These are phyloP conservation scores for Enteromius viviparus DNA, from an alignment of 2,797 vertebrate genomes.

Conservation along the genomic window DNA sequence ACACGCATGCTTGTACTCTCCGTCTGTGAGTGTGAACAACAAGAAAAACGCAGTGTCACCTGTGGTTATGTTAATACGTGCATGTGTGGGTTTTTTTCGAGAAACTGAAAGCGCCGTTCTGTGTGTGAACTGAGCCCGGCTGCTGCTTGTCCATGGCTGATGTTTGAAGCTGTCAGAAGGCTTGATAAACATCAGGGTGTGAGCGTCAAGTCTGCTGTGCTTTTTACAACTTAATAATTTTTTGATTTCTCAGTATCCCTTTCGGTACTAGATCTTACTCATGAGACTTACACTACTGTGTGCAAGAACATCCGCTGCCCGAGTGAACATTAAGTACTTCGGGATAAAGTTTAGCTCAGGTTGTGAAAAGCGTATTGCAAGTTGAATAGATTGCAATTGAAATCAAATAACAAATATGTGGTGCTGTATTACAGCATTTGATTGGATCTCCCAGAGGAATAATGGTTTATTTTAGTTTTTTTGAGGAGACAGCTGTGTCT, in stretches of 20 bases:
- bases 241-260: constrained; percentile 9
- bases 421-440: background rate
- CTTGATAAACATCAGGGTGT: constrained; percentile 52
- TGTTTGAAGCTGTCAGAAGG: constrained; percentile 32
- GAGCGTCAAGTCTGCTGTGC: background rate
- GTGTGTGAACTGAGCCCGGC: constrained; percentile 9
- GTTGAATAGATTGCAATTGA: background rate
- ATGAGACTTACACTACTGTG: background rate
- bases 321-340: background rate
- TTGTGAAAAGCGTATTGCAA: background rate
- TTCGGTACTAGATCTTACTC: background rate
- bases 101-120: constrained; percentile 58
- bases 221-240: constrained; percentile 16
- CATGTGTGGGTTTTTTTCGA: constrained; percentile 59
- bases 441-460: background rate
- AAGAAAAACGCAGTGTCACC: constrained; percentile 53
- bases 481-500: background rate
- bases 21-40: constrained; percentile 25
- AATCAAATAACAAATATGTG: background rate
- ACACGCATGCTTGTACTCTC: constrained; percentile 16
- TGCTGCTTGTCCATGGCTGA: background rate
- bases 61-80: constrained; percentile 54
- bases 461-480: too few relatives aligned
- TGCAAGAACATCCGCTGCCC: background rate
- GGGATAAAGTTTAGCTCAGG: background rate